Evolutionary conservation across 2,888 invertebrate species (phyloP).

Genomic region (Ophion slaviceki): DNA sequence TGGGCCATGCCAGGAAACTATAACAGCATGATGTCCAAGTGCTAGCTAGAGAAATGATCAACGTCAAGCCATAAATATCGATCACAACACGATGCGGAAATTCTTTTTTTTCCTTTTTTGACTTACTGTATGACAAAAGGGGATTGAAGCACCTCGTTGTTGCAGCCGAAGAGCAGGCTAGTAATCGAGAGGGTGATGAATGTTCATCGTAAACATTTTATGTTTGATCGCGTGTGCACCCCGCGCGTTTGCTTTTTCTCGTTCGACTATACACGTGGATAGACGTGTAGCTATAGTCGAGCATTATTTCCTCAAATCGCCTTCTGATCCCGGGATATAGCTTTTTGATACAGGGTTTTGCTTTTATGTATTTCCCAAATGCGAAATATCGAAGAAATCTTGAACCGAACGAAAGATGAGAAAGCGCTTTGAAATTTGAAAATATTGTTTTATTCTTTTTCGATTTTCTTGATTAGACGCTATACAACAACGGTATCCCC

Average conservation of each 20-base stretch:
- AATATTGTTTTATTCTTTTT: too few relatives aligned
- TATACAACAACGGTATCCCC: too few relatives aligned
- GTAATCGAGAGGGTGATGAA: conserved; percentile 59
- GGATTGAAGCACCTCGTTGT: conserved; percentile 49
- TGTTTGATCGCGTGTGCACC: conserved; percentile 50
- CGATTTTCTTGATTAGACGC: too few relatives aligned
- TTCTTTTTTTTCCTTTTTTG: conserved; percentile 27
- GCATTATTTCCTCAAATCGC: conserved; percentile 35
- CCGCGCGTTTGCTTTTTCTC: conserved; percentile 14
- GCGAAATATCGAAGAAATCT: conserved; percentile 23
- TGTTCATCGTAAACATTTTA: conserved; percentile 62
- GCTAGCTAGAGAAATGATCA: conserved; percentile 42
- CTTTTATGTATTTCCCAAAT: conserved; percentile 27
- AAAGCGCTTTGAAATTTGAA: neutral
- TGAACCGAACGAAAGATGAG: neutral
- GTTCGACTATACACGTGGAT: neutral
- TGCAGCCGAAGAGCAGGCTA: conserved; percentile 36
- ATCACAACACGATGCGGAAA: neutral
- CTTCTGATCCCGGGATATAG: conserved; percentile 16
- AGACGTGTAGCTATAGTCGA: conserved; percentile 11
- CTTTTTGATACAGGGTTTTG: conserved; percentile 34
- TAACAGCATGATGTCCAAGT: conserved; percentile 8
- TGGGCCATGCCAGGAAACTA: conserved; percentile 13
- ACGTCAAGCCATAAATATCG: conserved; percentile 53
- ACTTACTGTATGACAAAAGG: conserved; percentile 46